These are phyloP conservation scores for Asteroscopus sphinx DNA, from an alignment of 2,888 invertebrate genomes.

Conservation along the genomic window DNA sequence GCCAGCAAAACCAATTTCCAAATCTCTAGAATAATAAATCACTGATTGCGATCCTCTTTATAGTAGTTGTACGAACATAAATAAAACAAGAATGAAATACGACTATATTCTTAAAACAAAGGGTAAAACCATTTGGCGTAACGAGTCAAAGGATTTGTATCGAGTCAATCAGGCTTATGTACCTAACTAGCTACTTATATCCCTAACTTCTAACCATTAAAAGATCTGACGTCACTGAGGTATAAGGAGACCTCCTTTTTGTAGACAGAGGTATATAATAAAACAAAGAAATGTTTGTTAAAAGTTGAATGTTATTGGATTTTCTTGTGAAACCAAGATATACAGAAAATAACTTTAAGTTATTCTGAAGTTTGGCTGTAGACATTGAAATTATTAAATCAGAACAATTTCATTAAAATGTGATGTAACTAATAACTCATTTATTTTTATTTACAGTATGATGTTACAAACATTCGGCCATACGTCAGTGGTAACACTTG, in stretches of 20 bases:
- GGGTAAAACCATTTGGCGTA: conserved; percentile 15
- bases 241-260: neutral
- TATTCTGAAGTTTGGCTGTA: neutral
- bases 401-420: too few species aligned
- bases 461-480: too few species aligned
- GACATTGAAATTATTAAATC: neutral
- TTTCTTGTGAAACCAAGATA: conserved; percentile 16
- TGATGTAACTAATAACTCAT: too few species aligned
- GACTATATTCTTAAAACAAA: conserved; percentile 13
- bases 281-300: conserved; percentile 23
- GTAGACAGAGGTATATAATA: conserved; percentile 1
- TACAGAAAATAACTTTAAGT: conserved; percentile 4
- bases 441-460: too few species aligned
- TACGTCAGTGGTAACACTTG: too few species aligned
- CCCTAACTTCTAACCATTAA: conserved; percentile 9
- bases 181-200: conserved; percentile 15
- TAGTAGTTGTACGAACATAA: conserved; percentile 6
- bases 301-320: conserved; percentile 3
- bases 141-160: conserved; percentile 35
- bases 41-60: neutral
- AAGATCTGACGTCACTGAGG: conserved; percentile 7
- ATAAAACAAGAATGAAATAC: conserved; percentile 17
- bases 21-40: neutral
- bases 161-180: conserved; percentile 33
- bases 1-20: neutral